These are phyloP conservation scores for Gobio gobio DNA, from an alignment of 2,113 vertebrate species.

Conservation along the genomic window DNA sequence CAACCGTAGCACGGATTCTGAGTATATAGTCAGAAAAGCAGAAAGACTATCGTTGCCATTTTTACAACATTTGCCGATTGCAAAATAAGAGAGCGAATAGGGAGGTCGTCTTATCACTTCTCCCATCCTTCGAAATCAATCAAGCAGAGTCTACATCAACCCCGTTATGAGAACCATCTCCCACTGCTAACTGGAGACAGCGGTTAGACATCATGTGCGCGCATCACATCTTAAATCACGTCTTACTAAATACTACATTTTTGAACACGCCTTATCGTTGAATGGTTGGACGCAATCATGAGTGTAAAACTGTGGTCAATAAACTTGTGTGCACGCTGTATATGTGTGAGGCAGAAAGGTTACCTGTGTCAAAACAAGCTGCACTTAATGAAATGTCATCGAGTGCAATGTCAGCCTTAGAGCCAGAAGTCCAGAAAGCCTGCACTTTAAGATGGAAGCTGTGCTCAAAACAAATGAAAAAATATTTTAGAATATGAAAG, in stretches of 20 bases:
- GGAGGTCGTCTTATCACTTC: constrained; percentile 27
- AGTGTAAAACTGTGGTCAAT: background rate
- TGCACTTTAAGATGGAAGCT: constrained; percentile 84
- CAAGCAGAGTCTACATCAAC: constrained; percentile 35
- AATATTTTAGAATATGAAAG: background rate
- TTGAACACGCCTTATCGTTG: background rate
- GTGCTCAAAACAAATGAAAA: constrained; percentile 37
- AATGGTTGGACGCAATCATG: background rate
- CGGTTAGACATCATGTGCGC: background rate
- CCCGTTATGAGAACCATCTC: background rate
- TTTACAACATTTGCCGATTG: constrained; percentile 31
- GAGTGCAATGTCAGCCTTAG: constrained; percentile 82
- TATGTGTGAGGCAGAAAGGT: constrained; percentile 13
- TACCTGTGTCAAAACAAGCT: constrained; percentile 82
- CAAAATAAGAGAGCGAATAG: no score
- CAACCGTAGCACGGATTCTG: background rate
- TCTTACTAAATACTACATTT: background rate
- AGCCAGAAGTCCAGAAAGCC: constrained; percentile 81
- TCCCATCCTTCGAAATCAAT: constrained; percentile 48
- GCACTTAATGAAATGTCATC: constrained; percentile 84
- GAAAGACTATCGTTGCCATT: background rate
- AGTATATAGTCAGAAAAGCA: constrained; percentile 28
- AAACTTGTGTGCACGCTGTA: background rate
- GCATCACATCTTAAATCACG: background rate
- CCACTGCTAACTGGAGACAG: constrained; percentile 17